Evolutionary conservation across 2,113 vertebrate genomes (phyloP).

Genomic region (Uropsilus gracilis): DNA sequence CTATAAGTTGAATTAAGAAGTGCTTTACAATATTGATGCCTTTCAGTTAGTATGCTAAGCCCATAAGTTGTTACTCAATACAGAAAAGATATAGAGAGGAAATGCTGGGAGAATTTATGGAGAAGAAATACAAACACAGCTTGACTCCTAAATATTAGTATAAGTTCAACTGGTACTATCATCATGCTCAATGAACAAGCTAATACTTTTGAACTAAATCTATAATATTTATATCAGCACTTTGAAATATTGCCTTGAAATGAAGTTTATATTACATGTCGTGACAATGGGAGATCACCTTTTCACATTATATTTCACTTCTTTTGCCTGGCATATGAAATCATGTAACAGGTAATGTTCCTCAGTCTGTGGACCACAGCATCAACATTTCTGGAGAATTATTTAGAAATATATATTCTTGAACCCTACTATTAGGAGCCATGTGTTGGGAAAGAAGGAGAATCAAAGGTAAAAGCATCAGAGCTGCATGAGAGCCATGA

Average conservation of each 20-base stretch:
- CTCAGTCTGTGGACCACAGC: background rate
- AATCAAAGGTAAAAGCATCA: no score
- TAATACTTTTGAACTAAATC: slow-evolving; percentile 5
- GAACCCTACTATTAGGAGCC: no score
- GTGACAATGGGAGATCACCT: background rate
- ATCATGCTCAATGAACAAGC: slow-evolving; percentile 31
- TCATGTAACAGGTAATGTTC: background rate
- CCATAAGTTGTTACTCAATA: slow-evolving; percentile 9
- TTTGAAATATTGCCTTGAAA: background rate
- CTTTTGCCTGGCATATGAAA: background rate
- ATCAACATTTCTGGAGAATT: background rate
- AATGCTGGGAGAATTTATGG: background rate
- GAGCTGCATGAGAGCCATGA: no score
- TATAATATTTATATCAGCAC: slow-evolving; percentile 36
- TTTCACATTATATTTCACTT: background rate
- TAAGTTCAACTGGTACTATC: background rate
- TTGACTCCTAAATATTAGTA: background rate
- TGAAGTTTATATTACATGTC: background rate
- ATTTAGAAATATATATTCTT: background rate
- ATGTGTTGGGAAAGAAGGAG: no score
- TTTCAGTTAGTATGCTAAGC: slow-evolving; percentile 6
- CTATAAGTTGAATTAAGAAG: slow-evolving; percentile 46
- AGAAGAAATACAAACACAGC: slow-evolving; percentile 27
- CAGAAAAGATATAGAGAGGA: background rate
- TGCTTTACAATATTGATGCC: background rate